phyloP scores from a whole-genome alignment of 2,797 vertebrate species.

The Cirrhinus mrigala region DNA sequence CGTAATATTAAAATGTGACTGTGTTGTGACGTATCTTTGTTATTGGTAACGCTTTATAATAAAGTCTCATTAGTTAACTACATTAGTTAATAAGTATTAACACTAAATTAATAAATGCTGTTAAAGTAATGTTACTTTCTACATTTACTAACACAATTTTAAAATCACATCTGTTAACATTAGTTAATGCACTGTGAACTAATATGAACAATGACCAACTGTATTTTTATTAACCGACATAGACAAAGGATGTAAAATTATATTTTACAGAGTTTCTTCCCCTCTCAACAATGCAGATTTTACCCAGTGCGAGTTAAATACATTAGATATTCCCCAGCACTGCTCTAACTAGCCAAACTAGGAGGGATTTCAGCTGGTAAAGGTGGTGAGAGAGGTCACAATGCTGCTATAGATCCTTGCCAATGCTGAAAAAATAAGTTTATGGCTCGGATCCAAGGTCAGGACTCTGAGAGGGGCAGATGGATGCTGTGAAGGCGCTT shows the following conservation, averaged over 20 bases:
- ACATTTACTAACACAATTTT: neutral
- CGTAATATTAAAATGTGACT: neutral
- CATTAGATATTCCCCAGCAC: neutral
- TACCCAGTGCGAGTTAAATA: neutral
- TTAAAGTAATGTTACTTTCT: neutral
- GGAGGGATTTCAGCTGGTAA: slow-evolving; percentile 33
- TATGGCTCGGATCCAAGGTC: slow-evolving; percentile 81
- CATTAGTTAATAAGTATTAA: no score
- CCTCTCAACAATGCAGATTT: neutral
- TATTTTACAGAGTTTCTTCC: neutral
- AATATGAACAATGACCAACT: neutral
- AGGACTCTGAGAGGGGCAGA: slow-evolving; percentile 75
- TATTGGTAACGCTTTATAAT: no score
- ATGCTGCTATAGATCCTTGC: slow-evolving; percentile 70
- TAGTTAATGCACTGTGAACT: neutral
- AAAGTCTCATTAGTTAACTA: no score
- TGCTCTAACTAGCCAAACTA: slow-evolving; percentile 54
- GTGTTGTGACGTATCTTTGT: no score
- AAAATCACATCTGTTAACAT: neutral
- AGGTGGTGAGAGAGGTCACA: slow-evolving; percentile 60
- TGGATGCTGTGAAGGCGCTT: slow-evolving; percentile 73
- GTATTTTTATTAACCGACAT: neutral
- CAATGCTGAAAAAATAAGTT: slow-evolving; percentile 78
- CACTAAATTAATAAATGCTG: no score
- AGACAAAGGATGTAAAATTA: neutral